Percentiles rank a stretch among this genome's conserved stretches.
Evolutionary conservation across 64 coral and sea anemone species (phyloP).

Genomic region (Dendronephthya gigantea): DNA sequence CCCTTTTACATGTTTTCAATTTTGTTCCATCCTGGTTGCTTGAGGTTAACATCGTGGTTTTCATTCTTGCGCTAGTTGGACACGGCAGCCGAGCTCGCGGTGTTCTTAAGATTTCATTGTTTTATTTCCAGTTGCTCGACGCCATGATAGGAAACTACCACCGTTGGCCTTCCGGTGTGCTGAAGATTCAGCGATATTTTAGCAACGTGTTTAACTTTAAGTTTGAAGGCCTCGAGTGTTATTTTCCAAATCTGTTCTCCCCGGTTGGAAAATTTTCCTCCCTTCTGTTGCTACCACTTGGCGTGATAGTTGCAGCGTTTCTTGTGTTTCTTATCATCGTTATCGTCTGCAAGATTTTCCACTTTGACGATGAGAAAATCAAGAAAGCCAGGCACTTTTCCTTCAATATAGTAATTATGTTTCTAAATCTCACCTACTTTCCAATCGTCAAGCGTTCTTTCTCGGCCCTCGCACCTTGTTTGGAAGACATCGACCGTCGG

Average conservation of each 20-base stretch:
- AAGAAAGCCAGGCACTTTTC: constrained; percentile 22
- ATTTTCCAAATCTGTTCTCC: constrained; percentile 44
- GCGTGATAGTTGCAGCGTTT: not conserved
- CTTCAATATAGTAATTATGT: constrained; percentile 46
- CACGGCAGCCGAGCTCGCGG: constrained; percentile 34
- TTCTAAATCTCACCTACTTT: constrained; percentile 65
- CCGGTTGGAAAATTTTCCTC: constrained; percentile 43
- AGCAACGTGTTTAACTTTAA: constrained; percentile 55
- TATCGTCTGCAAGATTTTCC: constrained; percentile 13
- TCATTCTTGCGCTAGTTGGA: constrained; percentile 51
- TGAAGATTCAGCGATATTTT: constrained; percentile 40
- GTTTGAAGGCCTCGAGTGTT: constrained; percentile 51
- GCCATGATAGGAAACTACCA: constrained; percentile 51
- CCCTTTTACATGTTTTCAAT: constrained; percentile 34
- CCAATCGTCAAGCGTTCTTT: constrained; percentile 50
- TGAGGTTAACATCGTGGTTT: constrained; percentile 41
- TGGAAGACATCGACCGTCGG: not conserved
- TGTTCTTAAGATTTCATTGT: constrained; percentile 50
- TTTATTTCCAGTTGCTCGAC: constrained; percentile 68
- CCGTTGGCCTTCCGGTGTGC: constrained; percentile 37
- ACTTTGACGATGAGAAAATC: not conserved
- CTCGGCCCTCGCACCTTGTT: constrained; percentile 42
- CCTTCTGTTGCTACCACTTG: constrained; percentile 40
- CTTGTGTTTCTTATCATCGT: constrained; percentile 16
- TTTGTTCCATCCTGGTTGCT: constrained; percentile 65